Percentiles rank a stretch among this genome's conserved stretches.
phyloP scores from a whole-genome alignment of 2,888 invertebrate species.

The Amblyjoppa proteus region DNA sequence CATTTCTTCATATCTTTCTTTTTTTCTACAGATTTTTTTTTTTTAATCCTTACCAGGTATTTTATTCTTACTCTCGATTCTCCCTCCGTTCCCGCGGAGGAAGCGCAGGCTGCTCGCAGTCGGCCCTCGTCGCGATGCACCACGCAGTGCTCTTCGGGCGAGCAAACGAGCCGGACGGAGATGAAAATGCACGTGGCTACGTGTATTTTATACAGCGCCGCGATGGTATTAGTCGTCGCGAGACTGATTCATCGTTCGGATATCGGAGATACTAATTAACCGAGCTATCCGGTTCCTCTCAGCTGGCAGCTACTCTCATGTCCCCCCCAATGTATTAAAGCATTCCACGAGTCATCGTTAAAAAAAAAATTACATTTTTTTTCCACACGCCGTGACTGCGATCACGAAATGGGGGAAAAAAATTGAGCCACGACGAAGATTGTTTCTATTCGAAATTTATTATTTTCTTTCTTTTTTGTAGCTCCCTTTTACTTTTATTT shows the following conservation, averaged over 20 bases:
- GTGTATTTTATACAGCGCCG: conserved; percentile 8
- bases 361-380: conserved; percentile 3
- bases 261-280: conserved; percentile 79
- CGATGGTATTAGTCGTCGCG: conserved; percentile 55
- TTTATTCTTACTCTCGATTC: conserved; percentile 43
- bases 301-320: conserved; percentile 73
- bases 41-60: conserved; percentile 31
- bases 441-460: too few relatives aligned
- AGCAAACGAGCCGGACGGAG: conserved; percentile 36
- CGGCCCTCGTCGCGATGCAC: conserved; percentile 40
- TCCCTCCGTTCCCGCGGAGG: conserved; percentile 30
- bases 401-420: background rate
- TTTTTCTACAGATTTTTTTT: background rate
- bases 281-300: conserved; percentile 79
- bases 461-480: background rate
- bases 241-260: conserved; percentile 77
- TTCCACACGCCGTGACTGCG: background rate
- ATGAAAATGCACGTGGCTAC: conserved; percentile 47
- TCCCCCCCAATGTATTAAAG: conserved; percentile 5
- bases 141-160: conserved; percentile 21
- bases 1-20: conserved; percentile 25
- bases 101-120: conserved; percentile 3
- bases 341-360: conserved; percentile 20
- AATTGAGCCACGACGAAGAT: background rate
- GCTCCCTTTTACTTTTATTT: background rate